phyloP scores from a whole-genome alignment of 2,113 vertebrate genomes.

The Gobiocypris rarus region DNA sequence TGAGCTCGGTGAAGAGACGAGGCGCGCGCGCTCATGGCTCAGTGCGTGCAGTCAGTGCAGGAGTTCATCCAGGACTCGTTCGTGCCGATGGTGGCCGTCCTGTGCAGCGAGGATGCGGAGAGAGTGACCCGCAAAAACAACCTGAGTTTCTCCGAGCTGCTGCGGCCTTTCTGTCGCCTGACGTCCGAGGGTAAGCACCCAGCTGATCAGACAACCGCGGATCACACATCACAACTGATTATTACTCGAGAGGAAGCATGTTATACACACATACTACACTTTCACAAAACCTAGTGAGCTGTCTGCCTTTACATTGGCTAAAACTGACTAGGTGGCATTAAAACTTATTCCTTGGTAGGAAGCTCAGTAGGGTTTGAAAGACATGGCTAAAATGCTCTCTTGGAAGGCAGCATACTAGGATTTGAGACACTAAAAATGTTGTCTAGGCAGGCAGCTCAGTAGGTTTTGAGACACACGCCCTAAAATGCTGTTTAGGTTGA shows the following conservation, averaged over 20 bases:
- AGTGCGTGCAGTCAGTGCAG: constrained; percentile 93
- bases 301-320: neutral
- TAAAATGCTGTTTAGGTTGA: neutral
- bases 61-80: constrained; percentile 98
- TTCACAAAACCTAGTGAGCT: neutral
- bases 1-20: constrained; percentile 37
- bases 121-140: constrained; percentile 88
- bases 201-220: neutral
- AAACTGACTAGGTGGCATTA: neutral
- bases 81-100: constrained; percentile 92
- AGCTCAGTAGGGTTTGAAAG: neutral
- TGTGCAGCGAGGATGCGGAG: constrained; percentile 94
- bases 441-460: neutral
- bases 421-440: neutral
- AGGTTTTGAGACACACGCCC: neutral
- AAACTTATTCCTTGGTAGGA: neutral
- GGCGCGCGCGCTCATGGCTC: constrained; percentile 80
- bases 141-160: constrained; percentile 90
- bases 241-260: neutral
- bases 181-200: constrained; percentile 91
- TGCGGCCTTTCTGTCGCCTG: constrained; percentile 93
- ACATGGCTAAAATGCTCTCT: neutral
- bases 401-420: neutral
- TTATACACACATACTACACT: neutral
- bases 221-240: neutral